Base-by-base conservation (phyloP, 2,113 vertebrate species). In the Oxyruncus cristatus region DNA sequence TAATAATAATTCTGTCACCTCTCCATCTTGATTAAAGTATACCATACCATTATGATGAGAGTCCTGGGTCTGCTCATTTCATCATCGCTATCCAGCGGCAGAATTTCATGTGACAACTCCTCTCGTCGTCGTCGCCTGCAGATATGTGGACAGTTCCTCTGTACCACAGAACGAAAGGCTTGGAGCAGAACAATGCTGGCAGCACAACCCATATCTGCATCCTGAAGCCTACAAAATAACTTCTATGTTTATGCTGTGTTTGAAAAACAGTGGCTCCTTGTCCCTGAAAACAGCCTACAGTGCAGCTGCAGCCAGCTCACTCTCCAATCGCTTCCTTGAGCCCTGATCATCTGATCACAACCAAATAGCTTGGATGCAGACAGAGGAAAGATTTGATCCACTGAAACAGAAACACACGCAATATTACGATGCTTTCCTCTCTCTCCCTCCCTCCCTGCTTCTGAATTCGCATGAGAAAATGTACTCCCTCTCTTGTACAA, bases 151-250 rank as follows among this genome's bases (percentile, higher is more conserved):
- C 99, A 99, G 98, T 99, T 99, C 93, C 98, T 98, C 97, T 99
- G 99, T 96, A 99, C 98, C 98, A 99, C 98, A 76, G 99, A 98
- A 84, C 98, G 99, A 84, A 99, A 98, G 96, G 98, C 98, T 91
- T 98, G 98, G 66, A 99, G 98, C 94, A 99, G 98, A 97, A 99
- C 98, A 98, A 99, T 98, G 95, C 99, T 99, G 98, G 99, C 98
- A 75, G 99, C 98, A 97, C 99, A 99, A 95, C 99, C 99, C 99
- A 99, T 99, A 93, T 98, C 98, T 98, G 98, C 98, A 98, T 98
- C 99, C 98, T 98, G 97, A 98, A 98, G 97, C 97, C 98, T 97
- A 98, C 98, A 96, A 96, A 98, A 98, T 98, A 98, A 98, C 98
- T 98, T 98, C 98, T 98, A 97, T 98, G 98, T 98, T 97, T 97